These are phyloP conservation scores for Trilocha varians DNA, from an alignment of 2,888 invertebrate species.

Conservation along the genomic window DNA sequence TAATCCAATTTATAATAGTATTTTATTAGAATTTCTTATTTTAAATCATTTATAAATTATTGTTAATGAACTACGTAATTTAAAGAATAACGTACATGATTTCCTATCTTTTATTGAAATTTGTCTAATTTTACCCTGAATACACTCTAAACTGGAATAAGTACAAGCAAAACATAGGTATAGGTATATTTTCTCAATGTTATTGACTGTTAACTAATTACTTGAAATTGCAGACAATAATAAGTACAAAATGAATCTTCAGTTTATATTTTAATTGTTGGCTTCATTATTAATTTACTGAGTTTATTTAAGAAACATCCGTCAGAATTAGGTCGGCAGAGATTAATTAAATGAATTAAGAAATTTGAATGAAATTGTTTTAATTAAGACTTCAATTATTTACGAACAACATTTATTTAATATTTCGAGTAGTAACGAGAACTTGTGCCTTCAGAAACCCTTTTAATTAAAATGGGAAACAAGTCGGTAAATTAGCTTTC, in stretches of 20 bases:
- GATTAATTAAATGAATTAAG: slow-evolving; percentile 4
- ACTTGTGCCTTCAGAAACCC: slow-evolving; percentile 18
- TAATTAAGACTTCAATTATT: slow-evolving; percentile 1
- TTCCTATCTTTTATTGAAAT: no score
- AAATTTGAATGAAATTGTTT: slow-evolving; percentile 4
- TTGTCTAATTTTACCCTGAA: no score
- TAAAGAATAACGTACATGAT: no score
- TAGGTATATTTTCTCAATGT: not conserved
- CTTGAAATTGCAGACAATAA: not conserved
- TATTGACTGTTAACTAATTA: not conserved
- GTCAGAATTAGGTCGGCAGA: not conserved
- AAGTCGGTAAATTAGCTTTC: slow-evolving; percentile 30
- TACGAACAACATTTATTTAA: not conserved
- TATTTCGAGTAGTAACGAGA: slow-evolving; percentile 5
- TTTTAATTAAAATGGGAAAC: slow-evolving; percentile 37
- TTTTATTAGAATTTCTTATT: no score
- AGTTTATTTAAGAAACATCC: slow-evolving; percentile 4
- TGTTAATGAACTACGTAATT: no score
- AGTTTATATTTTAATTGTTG: not conserved
- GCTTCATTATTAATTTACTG: not conserved
- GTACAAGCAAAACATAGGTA: no score
- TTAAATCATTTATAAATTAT: no score
- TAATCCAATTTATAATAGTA: no score
- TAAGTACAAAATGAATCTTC: not conserved
- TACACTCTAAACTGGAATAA: no score